Evolutionary conservation across 2,888 invertebrate species (phyloP), one percentile per base, ranked within the genome.

Genomic region (Drosophila seclusa): DNA sequence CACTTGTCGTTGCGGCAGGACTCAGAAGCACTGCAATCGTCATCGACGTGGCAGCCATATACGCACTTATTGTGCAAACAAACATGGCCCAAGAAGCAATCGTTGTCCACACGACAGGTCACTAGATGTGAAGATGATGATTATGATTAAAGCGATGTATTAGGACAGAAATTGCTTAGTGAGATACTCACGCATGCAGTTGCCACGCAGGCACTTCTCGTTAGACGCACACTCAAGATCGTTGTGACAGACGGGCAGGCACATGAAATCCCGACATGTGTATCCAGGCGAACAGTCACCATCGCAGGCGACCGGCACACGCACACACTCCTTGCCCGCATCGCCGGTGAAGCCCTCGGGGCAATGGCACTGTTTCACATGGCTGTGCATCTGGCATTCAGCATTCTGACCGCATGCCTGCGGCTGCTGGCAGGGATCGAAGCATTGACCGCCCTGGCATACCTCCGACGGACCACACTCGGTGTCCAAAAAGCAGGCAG

Each of bases 71-170:
- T 97, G 88, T 96, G 95, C 66, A 97, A 93, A 90, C 98, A 98
- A 78, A 98, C 97, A 88, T 98, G 97, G 1, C 98, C 98, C 68
- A 98, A 94, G 95, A 98, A 98, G 88, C 98, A 98, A 89, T 98
- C 98, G 88, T 98, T 97, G 91, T 98, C 98, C 1, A 97, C 96
- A 55, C 97, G 95, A 90, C 98, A 98, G 4, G 98, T 98, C 68
- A 98, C 95, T 95, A 92, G 6, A 49, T 8, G 2, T 16, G 24
- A 36, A 55, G 32, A 42, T 11, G 8, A 36, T 54, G 36, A 42
- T 13, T 7, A 31, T 21, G 2, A 38, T 45, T 29, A 27, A 21
- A 24, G 13, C 7, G 2, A 10, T 16, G 16, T 0, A 29, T 10
- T 16, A 4, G 2, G 1, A 45, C 13, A 21, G 21, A 21, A 45